phyloP scores from a whole-genome alignment of 2,113 vertebrate species.

The Zosterops lateralis region DNA sequence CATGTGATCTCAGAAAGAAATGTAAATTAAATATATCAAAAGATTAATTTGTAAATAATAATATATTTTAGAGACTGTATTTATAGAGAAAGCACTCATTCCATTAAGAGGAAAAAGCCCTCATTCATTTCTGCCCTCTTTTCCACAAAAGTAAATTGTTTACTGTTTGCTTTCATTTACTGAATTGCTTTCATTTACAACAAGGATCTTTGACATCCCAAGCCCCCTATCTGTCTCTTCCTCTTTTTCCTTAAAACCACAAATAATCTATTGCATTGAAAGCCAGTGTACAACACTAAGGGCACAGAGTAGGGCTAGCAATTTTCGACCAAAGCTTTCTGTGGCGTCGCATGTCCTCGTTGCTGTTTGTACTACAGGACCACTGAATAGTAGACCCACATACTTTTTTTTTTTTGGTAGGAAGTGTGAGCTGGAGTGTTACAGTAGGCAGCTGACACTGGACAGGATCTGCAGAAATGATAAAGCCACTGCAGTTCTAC shows the following conservation, averaged over 20 bases:
- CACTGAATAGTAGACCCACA: neutral
- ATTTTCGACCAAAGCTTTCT: neutral
- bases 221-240: neutral
- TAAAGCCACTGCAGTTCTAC: neutral
- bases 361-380: neutral
- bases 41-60: neutral
- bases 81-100: neutral
- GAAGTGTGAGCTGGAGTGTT: neutral
- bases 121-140: neutral
- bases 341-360: fast-evolving
- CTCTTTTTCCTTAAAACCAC: neutral
- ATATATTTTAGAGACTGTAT: neutral
- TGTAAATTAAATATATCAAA: neutral
- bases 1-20: neutral
- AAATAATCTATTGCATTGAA: neutral
- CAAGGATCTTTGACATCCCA: neutral
- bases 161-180: neutral
- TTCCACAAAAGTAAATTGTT: neutral
- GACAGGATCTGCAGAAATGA: neutral
- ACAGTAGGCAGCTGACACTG: neutral
- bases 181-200: neutral
- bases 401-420: neutral
- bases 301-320: neutral
- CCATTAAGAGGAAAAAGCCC: neutral
- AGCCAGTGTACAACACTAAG: neutral